Conservation (phyloP, 2,888 invertebrate species). For the Spilosoma lubricipeda region DNA sequence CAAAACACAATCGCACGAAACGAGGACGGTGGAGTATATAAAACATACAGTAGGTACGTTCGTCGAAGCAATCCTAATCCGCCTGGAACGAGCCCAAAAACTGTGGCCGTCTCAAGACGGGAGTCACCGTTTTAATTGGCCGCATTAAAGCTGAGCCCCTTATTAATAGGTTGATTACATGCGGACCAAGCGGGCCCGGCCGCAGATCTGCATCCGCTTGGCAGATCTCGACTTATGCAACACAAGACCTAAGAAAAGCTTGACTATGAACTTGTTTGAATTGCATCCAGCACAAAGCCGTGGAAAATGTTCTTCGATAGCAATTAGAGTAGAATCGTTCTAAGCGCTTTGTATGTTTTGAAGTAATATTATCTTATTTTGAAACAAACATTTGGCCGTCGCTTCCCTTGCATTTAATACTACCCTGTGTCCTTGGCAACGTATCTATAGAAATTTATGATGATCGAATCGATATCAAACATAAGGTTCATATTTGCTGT, state of each 20-base stretch:
- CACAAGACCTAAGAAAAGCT: constrained; percentile 63
- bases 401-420: neutral
- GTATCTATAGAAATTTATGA: neutral
- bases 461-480: neutral
- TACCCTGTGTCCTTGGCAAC: neutral
- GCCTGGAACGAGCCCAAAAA: constrained; percentile 84
- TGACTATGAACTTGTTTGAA: constrained; percentile 55
- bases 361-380: constrained; percentile 40
- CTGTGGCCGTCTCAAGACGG: constrained; percentile 82
- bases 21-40: constrained; percentile 51
- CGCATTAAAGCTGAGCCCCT: constrained; percentile 81
- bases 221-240: constrained; percentile 62
- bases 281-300: constrained; percentile 53
- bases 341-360: constrained; percentile 31
- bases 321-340: constrained; percentile 35
- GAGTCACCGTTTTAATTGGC: constrained; percentile 84
- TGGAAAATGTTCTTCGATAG: constrained; percentile 49
- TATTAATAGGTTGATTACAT: constrained; percentile 86
- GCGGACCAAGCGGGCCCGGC: constrained; percentile 68
- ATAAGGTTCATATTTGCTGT: constrained; percentile 31
- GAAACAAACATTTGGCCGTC: constrained; percentile 1
- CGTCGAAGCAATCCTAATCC: constrained; percentile 76
- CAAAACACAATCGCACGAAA: constrained; percentile 56
- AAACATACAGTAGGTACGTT: constrained; percentile 60
- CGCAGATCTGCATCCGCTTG: constrained; percentile 55